These are phyloP conservation scores for Pipistrellus pipistrellus DNA, from an alignment of 2,797 vertebrate genomes.

Conservation along the genomic window DNA sequence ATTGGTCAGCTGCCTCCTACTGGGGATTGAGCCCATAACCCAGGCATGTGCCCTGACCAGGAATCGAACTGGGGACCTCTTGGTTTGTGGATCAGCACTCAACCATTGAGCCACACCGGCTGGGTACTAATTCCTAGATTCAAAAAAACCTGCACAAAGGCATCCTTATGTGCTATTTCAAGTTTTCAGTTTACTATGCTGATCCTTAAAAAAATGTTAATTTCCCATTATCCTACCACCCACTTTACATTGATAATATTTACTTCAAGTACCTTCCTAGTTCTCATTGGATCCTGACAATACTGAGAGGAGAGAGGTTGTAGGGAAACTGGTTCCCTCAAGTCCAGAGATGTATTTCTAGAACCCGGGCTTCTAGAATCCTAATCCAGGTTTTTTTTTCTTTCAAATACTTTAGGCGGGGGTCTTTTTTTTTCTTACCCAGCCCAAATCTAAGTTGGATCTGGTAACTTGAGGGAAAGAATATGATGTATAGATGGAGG, in stretches of 20 bases:
- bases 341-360: neutral
- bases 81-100: no score
- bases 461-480: neutral
- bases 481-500: neutral
- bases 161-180: neutral
- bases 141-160: neutral
- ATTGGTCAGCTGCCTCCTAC: no score
- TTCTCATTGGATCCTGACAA: neutral
- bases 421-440: neutral
- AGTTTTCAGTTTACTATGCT: slow-evolving; percentile 9
- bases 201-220: neutral
- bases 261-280: neutral
- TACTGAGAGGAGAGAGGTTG: neutral
- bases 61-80: no score
- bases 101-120: no score
- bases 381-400: neutral
- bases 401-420: neutral
- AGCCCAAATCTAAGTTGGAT: neutral
- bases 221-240: neutral
- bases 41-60: no score
- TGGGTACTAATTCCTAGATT: neutral
- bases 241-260: neutral
- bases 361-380: slow-evolving; percentile 5
- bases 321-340: neutral
- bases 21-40: no score